Evolutionary conservation across 2,113 vertebrate genomes (phyloP), one percentile per base, ranked within the genome.

Genomic region (Onychostoma macrolepis): DNA sequence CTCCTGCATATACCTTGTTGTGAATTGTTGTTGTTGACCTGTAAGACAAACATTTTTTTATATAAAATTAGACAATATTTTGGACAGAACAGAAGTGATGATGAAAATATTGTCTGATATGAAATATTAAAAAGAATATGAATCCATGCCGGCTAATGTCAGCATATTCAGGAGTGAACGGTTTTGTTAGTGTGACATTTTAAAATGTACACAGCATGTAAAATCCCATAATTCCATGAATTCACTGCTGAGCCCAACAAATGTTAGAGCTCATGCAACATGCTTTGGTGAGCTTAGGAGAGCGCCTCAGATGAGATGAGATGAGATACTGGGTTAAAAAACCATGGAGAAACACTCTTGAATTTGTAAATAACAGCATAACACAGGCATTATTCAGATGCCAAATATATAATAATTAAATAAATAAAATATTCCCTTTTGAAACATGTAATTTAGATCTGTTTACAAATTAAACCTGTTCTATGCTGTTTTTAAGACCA

Each of bases 261-360:
- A 80, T 61, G 13, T 67, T 11, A 78, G n/a, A 72, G 28, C 21
- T 72, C 88, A 88, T 89, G 88, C 88, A 86, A 72, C 90, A 91
- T 89, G 88, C 87, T 85, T 36, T 74, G 28, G 58, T 41, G 56
- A 75, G 36, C n/a, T 43, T 36, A 28, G 38, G 13, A 33, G 56
- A 53, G 48, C 43, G 17, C 43, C 30, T 48, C 43, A 61, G 78
- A 74, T 81, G 53, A 65, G 28, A 30, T 48, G 26, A 41, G 19
- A 53, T 4, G 45, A 78, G 41, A 76, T 28, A 76, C n/a, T 81
- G n/a, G 58, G 58, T 67, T 82, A 83, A 71, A 30, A 19, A 41
- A 83, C 63, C n/a, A 50, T 21, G 9, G 48, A 79, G 9, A 79
- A 3, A 83, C 26, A 69, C 19, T 67, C 36, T 2, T 38, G 12